These are phyloP conservation scores for Sycophila sp. DNA, from an alignment of 1,140 invertebrate genomes.

Conservation along the genomic window DNA sequence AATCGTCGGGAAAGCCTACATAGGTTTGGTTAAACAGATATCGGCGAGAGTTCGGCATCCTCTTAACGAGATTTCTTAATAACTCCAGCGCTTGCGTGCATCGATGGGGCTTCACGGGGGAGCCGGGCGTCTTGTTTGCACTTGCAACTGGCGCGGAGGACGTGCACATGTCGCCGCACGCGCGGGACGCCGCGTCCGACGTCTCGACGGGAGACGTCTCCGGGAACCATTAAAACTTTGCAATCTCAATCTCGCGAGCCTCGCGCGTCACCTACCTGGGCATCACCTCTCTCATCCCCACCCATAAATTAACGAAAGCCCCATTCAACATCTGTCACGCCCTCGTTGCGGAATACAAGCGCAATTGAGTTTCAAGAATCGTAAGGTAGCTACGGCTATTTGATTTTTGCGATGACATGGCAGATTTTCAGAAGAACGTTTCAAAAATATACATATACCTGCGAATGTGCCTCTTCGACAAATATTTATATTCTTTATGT, in stretches of 20 bases:
- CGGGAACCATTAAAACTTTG: constrained; percentile 20
- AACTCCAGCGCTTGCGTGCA: background rate
- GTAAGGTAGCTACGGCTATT: too few relatives aligned
- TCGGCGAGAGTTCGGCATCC: background rate
- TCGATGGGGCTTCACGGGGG: background rate
- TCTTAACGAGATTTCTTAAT: constrained; percentile 20
- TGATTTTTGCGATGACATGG: too few relatives aligned
- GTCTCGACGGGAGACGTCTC: background rate
- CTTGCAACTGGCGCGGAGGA: background rate
- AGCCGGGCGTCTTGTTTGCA: background rate
- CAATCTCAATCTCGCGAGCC: constrained; percentile 8
- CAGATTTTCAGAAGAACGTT: too few relatives aligned
- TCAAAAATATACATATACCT: too few relatives aligned
- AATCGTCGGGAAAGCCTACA: background rate
- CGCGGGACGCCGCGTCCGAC: background rate
- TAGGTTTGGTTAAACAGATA: background rate
- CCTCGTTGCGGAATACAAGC: too few relatives aligned
- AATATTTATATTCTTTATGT: too few relatives aligned
- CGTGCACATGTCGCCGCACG: background rate
- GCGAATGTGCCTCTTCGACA: too few relatives aligned
- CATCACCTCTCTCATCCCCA: background rate
- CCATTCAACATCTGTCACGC: background rate
- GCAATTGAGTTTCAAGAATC: too few relatives aligned
- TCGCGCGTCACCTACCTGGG: too few relatives aligned
- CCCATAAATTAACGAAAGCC: constrained; percentile 15